Percentiles rank a stretch among this genome's conserved stretches.
phyloP scores from a whole-genome alignment of 1,140 invertebrate species.

The Drosophila nigromelanica region DNA sequence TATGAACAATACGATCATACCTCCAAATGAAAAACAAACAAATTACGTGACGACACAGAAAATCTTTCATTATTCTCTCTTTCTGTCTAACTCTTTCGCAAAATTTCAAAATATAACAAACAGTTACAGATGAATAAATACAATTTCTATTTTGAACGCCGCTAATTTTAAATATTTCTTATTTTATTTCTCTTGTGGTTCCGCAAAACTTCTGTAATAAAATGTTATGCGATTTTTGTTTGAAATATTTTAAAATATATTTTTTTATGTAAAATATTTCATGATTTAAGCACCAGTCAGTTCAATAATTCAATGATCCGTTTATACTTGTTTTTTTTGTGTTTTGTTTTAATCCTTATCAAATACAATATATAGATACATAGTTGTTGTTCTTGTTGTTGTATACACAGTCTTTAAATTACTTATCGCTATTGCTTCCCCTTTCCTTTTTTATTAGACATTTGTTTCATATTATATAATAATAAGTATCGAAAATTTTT shows the following conservation, averaged over 20 bases:
- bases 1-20: slow-evolving; percentile 41
- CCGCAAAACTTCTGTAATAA: slow-evolving; percentile 70
- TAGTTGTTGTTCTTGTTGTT: slow-evolving; percentile 83
- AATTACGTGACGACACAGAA: slow-evolving; percentile 63
- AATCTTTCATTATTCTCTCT: slow-evolving; percentile 69
- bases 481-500: not conserved
- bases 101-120: slow-evolving; percentile 44
- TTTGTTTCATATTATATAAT: no score
- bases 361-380: slow-evolving; percentile 78
- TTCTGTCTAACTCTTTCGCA: slow-evolving; percentile 72
- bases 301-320: slow-evolving; percentile 52
- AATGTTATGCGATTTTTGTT: slow-evolving; percentile 53
- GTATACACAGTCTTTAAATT: slow-evolving; percentile 62
- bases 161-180: slow-evolving; percentile 56
- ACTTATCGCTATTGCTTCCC: slow-evolving; percentile 8
- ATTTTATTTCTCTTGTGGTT: slow-evolving; percentile 53
- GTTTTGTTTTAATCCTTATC: slow-evolving; percentile 66
- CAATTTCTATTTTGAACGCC: slow-evolving; percentile 70
- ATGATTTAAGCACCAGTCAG: slow-evolving; percentile 74
- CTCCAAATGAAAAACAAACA: slow-evolving; percentile 40
- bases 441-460: slow-evolving; percentile 3
- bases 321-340: slow-evolving; percentile 40
- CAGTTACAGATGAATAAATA: slow-evolving; percentile 55
- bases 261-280: slow-evolving; percentile 66
- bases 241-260: slow-evolving; percentile 40